phyloP scores from a whole-genome alignment of 2,113 vertebrate genomes.

The cattle (Bos taurus) region ARS-UCD2.0 NC_037329.1:26473001-26473500 shows the following conservation, averaged over 20 bases:
- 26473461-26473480: neutral
- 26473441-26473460: neutral
- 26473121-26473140: neutral
- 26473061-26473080: constrained; percentile 1
- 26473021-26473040: neutral
- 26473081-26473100: neutral
- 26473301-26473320: neutral
- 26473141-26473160: neutral
- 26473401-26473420: neutral
- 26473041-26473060: neutral
- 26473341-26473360: neutral
- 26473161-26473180: neutral
- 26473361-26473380: neutral
- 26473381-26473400: neutral
- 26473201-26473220: neutral
- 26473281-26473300: neutral
- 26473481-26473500: neutral
- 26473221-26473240: neutral
- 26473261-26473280: neutral
- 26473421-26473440: neutral
- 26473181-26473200: neutral
- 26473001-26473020: neutral
- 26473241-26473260: neutral
- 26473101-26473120: neutral
- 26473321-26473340: neutral